Evolutionary conservation across 2,797 vertebrate species (phyloP), one percentile per base, ranked within the genome.

Genomic region (Geotrypetes seraphini): DNA sequence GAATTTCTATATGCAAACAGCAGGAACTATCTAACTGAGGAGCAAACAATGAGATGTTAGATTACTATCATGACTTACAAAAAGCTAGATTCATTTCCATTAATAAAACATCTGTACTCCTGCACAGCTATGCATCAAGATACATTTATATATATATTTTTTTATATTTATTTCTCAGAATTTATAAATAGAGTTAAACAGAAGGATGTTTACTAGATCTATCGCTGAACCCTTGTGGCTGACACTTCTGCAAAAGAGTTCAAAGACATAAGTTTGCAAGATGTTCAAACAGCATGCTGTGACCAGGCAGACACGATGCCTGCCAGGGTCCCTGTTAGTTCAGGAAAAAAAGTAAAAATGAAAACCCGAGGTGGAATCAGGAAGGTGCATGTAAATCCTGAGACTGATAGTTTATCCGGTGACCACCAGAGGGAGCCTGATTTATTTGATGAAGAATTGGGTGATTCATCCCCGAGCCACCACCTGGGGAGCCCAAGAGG

Each of bases 1-100:
- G 81, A 84, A 84, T 84, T 85, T 82, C 76, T 74, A 77, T 83
- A 76, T 78, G 53, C 69, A 71, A 82, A 69, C 78, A 81, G 76
- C 79, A 69, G 81, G 79, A 63, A 75, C 73, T 22, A 69, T 75
- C 71, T 78, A 74, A 70, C 47, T 6, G 60, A 67, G 63, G 57
- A 70, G 57, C 69, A 79, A 82, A 82, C 81, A 84, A 81, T 83
- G 79, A 76, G 71, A 69, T 19, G 55, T 78, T 82, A 77, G 77
- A 82, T 80, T 81, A 68, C 71, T 67, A 72, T 48, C 79, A 82
- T 82, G 77, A 83, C 81, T 85, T 80, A 75, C 71, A 73, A 79
- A 82, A 81, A 75, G 57, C 66, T 71, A 63, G 57, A 73, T 79
- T 85, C 76, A 84, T 84, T 85, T 80, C 78, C 76, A 82, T 79